These are phyloP conservation scores for Drosophila biarmipes DNA, from an alignment of 1,140 invertebrate genomes.

Conservation along the genomic window DNA sequence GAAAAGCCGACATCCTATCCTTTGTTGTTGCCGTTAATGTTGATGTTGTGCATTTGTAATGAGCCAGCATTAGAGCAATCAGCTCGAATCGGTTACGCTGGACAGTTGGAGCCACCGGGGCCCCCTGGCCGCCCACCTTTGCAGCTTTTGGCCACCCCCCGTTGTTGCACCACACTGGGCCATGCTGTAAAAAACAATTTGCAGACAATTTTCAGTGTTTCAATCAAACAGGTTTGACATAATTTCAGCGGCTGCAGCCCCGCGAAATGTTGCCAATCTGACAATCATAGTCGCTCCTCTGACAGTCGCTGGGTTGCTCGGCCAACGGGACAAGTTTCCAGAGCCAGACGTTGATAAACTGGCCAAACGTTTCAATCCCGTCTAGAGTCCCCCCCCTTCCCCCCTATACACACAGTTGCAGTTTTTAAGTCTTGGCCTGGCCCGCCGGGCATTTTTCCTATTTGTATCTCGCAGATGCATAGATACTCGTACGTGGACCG, in stretches of 20 bases:
- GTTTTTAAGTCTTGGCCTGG: slow-evolving; percentile 29
- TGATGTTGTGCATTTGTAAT: slow-evolving; percentile 52
- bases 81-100: slow-evolving; percentile 34
- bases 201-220: slow-evolving; percentile 48
- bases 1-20: slow-evolving; percentile 42
- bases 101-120: not conserved
- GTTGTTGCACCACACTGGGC: slow-evolving; percentile 35
- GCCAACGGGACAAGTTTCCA: slow-evolving; percentile 12
- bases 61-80: slow-evolving; percentile 51
- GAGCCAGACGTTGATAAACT: slow-evolving; percentile 49
- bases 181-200: slow-evolving; percentile 55
- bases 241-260: slow-evolving; percentile 42
- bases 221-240: slow-evolving; percentile 74
- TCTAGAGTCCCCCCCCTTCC: slow-evolving; percentile 8
- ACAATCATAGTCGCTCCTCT: slow-evolving; percentile 18
- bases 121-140: not conserved
- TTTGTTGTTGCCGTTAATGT: slow-evolving; percentile 49
- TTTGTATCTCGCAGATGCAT: slow-evolving; percentile 63
- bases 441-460: slow-evolving; percentile 37
- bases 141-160: slow-evolving; percentile 9
- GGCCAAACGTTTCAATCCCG: slow-evolving; percentile 40
- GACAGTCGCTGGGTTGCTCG: not conserved
- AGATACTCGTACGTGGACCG: slow-evolving; percentile 23
- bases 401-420: slow-evolving; percentile 29
- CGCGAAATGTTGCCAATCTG: slow-evolving; percentile 44